phyloP scores from a whole-genome alignment of 1,140 invertebrate genomes.

The Paralvinella palmiformis region DNA sequence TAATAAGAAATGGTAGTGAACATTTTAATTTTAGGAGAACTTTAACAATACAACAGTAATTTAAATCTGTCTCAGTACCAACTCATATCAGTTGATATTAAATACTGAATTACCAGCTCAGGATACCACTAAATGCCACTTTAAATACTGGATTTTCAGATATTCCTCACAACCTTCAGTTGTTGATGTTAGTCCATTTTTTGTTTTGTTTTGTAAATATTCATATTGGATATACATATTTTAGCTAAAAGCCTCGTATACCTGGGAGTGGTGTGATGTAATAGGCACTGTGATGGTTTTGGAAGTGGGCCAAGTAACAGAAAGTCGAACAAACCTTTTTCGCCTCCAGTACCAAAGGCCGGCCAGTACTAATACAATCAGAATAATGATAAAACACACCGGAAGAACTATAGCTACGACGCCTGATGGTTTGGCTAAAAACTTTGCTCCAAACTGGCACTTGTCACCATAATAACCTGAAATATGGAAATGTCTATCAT shows the following conservation, averaged over 20 bases:
- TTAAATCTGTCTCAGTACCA: too few species aligned
- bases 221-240: background rate
- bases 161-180: too few species aligned
- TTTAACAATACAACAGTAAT: too few species aligned
- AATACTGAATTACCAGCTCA: too few species aligned
- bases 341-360: conserved; percentile 71
- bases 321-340: conserved; percentile 49
- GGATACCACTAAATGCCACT: too few species aligned
- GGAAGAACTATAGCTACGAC: conserved; percentile 73
- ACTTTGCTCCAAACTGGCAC: background rate
- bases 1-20: too few species aligned
- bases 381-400: conserved; percentile 68
- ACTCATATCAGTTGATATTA: too few species aligned
- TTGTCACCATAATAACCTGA: background rate
- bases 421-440: conserved; percentile 19
- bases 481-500: conserved; percentile 1
- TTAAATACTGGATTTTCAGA: too few species aligned
- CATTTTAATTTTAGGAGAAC: too few species aligned
- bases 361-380: conserved; percentile 64
- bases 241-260: background rate
- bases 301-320: background rate
- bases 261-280: background rate
- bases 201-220: background rate
- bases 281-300: conserved; percentile 29
- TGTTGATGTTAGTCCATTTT: background rate